Conservation (phyloP, 2,797 vertebrate species). For the Hemitrygon akajei region DNA sequence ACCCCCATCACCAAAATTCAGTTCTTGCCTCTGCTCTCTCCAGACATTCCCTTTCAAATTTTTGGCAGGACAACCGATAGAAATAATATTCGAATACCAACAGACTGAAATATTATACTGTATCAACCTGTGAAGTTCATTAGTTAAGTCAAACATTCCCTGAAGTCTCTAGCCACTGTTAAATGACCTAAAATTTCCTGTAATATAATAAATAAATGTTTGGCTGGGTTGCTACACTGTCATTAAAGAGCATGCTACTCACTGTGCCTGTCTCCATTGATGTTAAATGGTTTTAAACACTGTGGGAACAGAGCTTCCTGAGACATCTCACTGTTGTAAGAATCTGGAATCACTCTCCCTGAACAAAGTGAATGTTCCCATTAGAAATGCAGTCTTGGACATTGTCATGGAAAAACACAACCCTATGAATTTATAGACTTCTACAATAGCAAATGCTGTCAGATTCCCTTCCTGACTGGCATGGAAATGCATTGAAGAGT, state of each 20-base stretch:
- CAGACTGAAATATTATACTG: not conserved
- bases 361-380: conserved; percentile 22
- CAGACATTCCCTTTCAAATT: not conserved
- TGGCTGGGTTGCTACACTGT: not conserved
- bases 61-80: not conserved
- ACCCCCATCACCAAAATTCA: not conserved
- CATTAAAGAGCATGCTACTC: not conserved
- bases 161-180: conserved; percentile 25
- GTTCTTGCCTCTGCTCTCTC: too few relatives aligned
- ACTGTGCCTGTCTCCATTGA: not conserved
- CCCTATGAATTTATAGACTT: not conserved
- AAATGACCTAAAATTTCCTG: conserved; percentile 22
- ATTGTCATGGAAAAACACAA: conserved; percentile 14
- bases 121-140: conserved; percentile 33
- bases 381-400: conserved; percentile 33
- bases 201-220: conserved; percentile 31
- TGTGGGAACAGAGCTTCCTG: conserved; percentile 32
- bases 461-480: not conserved
- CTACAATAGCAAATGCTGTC: not conserved
- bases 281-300: conserved; percentile 6
- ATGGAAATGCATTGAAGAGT: not conserved
- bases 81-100: not conserved
- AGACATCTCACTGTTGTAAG: conserved; percentile 28
- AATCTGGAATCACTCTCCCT: conserved; percentile 36
- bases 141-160: not conserved